Conservation (phyloP, 2,888 invertebrate genomes). For the Diachrysia chrysitis region DNA sequence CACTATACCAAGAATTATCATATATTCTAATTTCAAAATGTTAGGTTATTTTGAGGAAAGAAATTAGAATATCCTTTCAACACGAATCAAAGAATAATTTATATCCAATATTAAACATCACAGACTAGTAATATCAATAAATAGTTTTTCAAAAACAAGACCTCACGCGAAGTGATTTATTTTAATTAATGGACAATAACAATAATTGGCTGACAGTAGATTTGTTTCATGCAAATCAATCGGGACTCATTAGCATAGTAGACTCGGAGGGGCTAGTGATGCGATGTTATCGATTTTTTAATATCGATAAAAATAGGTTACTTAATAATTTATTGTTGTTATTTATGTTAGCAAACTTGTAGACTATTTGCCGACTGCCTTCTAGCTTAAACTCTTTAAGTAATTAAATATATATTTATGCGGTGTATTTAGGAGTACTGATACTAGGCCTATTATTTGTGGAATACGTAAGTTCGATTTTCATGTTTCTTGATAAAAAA, state of each 20-base stretch:
- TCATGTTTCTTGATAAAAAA: too few species aligned
- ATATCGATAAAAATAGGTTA: conserved; percentile 26
- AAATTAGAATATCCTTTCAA: neutral
- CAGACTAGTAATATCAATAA: conserved; percentile 22
- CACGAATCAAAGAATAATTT: neutral
- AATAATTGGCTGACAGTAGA: conserved; percentile 76
- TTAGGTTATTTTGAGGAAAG: neutral
- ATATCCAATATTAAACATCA: conserved; percentile 12
- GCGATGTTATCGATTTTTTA: conserved; percentile 21
- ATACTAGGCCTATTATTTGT: too few species aligned
- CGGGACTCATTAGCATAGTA: conserved; percentile 74
- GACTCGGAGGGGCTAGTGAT: conserved; percentile 38
- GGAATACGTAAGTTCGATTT: too few species aligned
- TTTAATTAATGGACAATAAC: conserved; percentile 77
- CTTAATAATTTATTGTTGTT: neutral
- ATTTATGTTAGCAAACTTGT: neutral
- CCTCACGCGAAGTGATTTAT: conserved; percentile 72
- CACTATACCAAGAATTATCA: too few species aligned
- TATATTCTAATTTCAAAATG: too few species aligned
- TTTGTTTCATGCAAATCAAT: conserved; percentile 83
- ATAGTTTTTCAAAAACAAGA: conserved; percentile 51
- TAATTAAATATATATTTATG: too few species aligned
- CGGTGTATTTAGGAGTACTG: too few species aligned
- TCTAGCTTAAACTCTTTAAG: too few species aligned
- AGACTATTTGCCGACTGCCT: neutral